These are phyloP conservation scores for Plestiodon gilberti DNA, from an alignment of 2,113 vertebrate species.

Conservation along the genomic window DNA sequence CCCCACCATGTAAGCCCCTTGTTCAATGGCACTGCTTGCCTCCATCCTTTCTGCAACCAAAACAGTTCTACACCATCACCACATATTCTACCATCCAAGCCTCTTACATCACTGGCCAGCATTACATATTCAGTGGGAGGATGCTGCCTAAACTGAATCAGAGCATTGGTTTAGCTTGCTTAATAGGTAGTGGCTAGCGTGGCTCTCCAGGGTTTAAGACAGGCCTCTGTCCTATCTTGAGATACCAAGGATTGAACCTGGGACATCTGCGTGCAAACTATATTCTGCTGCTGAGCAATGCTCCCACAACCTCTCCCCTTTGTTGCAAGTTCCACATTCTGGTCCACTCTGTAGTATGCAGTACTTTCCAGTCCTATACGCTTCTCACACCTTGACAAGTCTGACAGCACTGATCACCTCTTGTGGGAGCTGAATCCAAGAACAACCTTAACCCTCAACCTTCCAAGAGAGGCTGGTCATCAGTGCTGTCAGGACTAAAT, in stretches of 20 bases:
- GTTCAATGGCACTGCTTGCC: background rate
- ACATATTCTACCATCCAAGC: background rate
- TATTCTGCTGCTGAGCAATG: too few species aligned
- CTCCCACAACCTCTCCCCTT: background rate
- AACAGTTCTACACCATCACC: background rate
- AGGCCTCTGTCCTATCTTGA: too few species aligned
- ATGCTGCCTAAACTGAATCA: too few species aligned
- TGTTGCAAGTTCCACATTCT: background rate
- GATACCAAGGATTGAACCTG: too few species aligned
- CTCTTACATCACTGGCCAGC: background rate
- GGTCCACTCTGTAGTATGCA: background rate
- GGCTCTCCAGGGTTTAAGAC: too few species aligned
- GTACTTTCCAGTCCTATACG: background rate
- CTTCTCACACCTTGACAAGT: background rate
- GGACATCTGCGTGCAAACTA: too few species aligned
- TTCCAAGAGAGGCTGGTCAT: background rate
- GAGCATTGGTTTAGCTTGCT: too few species aligned
- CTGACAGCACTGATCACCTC: background rate
- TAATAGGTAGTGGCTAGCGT: too few species aligned
- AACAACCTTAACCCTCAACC: background rate
- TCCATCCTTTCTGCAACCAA: background rate
- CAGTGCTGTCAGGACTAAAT: background rate
- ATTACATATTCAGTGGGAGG: background rate
- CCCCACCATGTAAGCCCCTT: background rate
- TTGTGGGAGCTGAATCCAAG: background rate